Percentiles rank a stretch among this genome's conserved stretches.
Evolutionary conservation across 2,113 vertebrate genomes (phyloP).

Genomic region (Grammomys surdaster): DNA sequence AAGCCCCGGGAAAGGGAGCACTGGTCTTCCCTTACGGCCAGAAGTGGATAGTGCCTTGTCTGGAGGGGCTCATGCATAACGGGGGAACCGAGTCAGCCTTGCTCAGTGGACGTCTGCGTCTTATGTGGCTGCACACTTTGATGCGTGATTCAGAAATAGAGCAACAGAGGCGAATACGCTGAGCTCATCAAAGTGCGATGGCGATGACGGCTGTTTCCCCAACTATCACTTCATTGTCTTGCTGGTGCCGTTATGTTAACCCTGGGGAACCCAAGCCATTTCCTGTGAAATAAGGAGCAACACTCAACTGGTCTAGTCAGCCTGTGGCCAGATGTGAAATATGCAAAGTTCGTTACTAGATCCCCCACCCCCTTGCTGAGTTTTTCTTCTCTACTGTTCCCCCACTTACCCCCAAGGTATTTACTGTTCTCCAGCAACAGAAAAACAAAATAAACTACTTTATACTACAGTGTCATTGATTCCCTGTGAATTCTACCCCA

Average conservation of each 20-base stretch:
- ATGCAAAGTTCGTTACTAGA: slow-evolving; percentile 26
- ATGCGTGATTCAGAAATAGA: slow-evolving; percentile 62
- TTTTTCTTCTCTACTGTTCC: not conserved
- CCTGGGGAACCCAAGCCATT: slow-evolving; percentile 21
- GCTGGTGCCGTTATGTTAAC: slow-evolving; percentile 36
- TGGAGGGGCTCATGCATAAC: not conserved
- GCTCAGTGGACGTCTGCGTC: not conserved
- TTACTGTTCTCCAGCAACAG: not conserved
- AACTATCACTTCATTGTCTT: not conserved
- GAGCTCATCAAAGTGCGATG: slow-evolving; percentile 25
- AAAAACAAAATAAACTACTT: slow-evolving; percentile 59
- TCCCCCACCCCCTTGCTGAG: not conserved
- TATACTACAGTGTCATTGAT: slow-evolving; percentile 34
- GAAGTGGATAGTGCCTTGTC: not conserved
- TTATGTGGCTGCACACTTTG: not conserved
- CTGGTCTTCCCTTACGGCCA: not conserved
- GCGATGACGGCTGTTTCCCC: not conserved
- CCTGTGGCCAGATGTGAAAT: not conserved
- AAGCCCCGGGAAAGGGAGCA: not conserved
- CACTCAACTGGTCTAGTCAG: not conserved
- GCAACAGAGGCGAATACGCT: not conserved
- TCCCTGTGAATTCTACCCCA: slow-evolving; percentile 48
- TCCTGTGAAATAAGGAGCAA: slow-evolving; percentile 50
- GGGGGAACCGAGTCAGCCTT: not conserved
- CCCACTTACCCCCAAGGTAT: not conserved